phyloP scores from a whole-genome alignment of 2,113 vertebrate genomes.

The Larimichthys crocea region DNA sequence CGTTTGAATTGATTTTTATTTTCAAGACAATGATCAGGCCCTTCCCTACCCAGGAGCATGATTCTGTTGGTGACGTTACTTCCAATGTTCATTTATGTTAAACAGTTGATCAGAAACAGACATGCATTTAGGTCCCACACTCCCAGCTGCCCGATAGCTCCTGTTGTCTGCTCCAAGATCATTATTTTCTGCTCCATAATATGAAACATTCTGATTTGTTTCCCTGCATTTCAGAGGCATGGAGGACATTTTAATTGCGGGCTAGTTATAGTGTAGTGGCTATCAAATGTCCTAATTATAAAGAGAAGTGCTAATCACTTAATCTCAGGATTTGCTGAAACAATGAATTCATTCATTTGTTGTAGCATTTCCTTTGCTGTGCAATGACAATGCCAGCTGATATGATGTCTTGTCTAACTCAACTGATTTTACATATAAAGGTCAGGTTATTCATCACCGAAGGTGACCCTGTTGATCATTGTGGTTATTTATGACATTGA shows the following conservation, averaged over 20 bases:
- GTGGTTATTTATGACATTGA: neutral
- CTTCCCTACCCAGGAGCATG: neutral
- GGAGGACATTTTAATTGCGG: neutral
- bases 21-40: neutral
- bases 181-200: neutral
- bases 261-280: neutral
- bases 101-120: neutral
- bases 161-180: neutral
- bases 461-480: neutral
- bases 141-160: neutral
- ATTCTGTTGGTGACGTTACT: neutral
- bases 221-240: neutral
- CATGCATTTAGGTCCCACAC: neutral
- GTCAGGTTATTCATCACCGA: neutral
- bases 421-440: neutral
- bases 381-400: neutral
- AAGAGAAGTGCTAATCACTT: neutral
- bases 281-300: slow-evolving; percentile 3
- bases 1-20: neutral
- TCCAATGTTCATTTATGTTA: neutral
- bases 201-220: neutral
- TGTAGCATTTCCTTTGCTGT: neutral
- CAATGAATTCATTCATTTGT: neutral
- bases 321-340: slow-evolving; percentile 2
- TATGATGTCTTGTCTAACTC: neutral